Evolutionary conservation across 2,797 vertebrate species (phyloP).

Genomic region (Coregonus suidteri): DNA sequence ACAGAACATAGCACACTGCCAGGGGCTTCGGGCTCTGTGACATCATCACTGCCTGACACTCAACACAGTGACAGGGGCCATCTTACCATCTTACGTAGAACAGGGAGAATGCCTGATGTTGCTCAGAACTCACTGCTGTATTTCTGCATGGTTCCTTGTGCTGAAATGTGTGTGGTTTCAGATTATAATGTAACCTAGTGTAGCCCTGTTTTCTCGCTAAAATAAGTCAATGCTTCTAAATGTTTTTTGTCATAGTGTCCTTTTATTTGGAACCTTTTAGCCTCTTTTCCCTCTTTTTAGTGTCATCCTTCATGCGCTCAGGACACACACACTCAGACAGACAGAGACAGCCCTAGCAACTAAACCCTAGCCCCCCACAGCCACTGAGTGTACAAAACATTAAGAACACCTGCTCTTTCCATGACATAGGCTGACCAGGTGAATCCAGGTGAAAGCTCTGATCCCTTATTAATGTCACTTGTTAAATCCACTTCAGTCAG

Average conservation of each 20-base stretch:
- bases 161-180: neutral
- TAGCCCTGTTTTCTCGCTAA: neutral
- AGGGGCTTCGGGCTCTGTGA: slow-evolving; percentile 25
- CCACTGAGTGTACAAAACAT: no score
- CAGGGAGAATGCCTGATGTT: neutral
- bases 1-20: slow-evolving; percentile 41
- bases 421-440: no score
- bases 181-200: neutral
- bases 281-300: slow-evolving; percentile 42
- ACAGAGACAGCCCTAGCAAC: no score
- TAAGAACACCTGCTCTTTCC: no score
- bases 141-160: neutral
- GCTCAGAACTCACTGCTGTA: neutral
- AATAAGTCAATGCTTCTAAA: neutral
- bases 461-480: no score
- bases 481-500: no score
- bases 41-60: slow-evolving; percentile 42
- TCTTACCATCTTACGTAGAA: neutral
- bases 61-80: neutral
- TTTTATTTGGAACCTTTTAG: slow-evolving; percentile 33
- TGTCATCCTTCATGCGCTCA: slow-evolving; percentile 14
- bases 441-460: no score
- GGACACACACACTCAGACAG: neutral
- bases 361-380: no score
- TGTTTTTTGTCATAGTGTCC: neutral